Evolutionary conservation across 2,113 vertebrate genomes (phyloP).

Genomic region (Oncorhynchus nerka): DNA sequence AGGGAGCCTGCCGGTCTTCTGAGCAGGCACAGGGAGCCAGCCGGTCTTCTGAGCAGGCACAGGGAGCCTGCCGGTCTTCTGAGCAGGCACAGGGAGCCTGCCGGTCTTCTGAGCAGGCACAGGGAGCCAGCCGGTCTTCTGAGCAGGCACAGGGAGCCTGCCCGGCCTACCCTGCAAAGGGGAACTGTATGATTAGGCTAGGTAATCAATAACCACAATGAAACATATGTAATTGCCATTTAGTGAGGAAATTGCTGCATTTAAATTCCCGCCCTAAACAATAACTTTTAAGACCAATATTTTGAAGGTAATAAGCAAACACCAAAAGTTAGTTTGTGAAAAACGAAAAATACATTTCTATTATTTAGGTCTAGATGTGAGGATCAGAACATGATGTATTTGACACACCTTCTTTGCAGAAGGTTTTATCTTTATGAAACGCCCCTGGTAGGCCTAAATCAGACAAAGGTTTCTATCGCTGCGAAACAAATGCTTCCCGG

Average conservation of each 20-base stretch:
- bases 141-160: no score
- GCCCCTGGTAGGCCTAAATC: slow-evolving; percentile 71
- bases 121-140: no score
- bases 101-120: no score
- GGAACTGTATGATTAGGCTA: neutral
- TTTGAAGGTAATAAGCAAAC: neutral
- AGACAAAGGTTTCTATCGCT: slow-evolving; percentile 78
- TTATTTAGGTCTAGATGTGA: neutral
- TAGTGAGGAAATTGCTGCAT: neutral
- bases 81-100: no score
- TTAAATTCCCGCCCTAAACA: neutral
- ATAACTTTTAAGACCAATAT: neutral
- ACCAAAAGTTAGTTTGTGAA: no score
- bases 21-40: no score
- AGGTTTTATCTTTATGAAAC: slow-evolving; percentile 56
- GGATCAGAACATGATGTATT: neutral
- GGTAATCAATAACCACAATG: no score
- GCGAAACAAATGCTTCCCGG: slow-evolving; percentile 52
- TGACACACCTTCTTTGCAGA: neutral
- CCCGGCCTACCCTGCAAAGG: neutral
- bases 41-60: no score
- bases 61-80: no score
- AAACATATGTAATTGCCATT: neutral
- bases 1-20: no score
- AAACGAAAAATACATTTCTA: neutral